Percentiles rank a stretch among this genome's conserved stretches.
These are phyloP conservation scores for Rhinoderma darwinii DNA, from an alignment of 2,113 vertebrate genomes.

Conservation along the genomic window DNA sequence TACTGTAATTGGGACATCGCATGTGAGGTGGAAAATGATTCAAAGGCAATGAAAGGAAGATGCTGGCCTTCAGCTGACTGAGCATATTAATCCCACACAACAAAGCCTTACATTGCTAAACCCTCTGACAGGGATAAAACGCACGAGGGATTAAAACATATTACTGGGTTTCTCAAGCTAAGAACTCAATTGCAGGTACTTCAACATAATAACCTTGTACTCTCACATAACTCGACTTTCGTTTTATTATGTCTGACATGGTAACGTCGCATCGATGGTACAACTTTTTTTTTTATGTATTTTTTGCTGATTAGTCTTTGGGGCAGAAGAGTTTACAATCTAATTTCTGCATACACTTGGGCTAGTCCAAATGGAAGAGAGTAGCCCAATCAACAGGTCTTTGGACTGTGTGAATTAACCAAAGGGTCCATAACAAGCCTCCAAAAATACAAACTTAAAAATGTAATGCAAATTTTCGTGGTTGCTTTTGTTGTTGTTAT, in stretches of 20 bases:
- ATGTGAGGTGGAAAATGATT: conserved; percentile 34
- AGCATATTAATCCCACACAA: conserved; percentile 16
- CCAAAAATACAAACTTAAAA: not conserved
- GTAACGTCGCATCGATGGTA: not conserved
- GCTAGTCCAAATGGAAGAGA: not conserved
- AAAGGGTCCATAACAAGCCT: not conserved
- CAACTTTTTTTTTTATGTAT: not conserved
- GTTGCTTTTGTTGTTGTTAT: too few species aligned
- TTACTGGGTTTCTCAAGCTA: conserved; percentile 16
- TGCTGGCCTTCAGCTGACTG: conserved; percentile 28
- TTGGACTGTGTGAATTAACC: too few species aligned
- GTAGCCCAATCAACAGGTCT: too few species aligned
- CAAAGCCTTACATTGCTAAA: not conserved
- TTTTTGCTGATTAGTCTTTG: not conserved
- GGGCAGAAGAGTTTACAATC: not conserved
- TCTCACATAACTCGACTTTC: not conserved
- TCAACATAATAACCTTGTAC: not conserved
- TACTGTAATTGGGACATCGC: conserved; percentile 17
- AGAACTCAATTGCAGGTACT: not conserved
- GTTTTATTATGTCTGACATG: not conserved
- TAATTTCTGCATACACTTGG: not conserved
- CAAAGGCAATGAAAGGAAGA: conserved; percentile 38
- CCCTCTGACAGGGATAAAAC: conserved; percentile 18
- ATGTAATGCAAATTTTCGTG: not conserved
- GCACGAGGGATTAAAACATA: conserved; percentile 12